phyloP scores from a whole-genome alignment of 2,888 invertebrate species.

The Prenolepis imparis region DNA sequence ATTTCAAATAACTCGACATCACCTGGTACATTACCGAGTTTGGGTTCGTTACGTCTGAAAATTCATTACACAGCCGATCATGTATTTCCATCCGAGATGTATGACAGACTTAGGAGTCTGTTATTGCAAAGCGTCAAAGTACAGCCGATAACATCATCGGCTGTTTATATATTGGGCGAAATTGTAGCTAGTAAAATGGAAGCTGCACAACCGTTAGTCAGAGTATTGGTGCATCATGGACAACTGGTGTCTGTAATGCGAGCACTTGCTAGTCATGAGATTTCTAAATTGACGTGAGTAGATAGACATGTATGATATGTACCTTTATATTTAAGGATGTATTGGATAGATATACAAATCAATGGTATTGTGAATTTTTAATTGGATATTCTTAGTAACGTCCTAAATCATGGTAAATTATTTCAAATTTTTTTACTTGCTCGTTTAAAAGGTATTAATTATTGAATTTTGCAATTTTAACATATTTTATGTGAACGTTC shows the following conservation, averaged over 20 bases:
- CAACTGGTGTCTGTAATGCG: constrained; percentile 94
- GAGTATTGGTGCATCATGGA: constrained; percentile 94
- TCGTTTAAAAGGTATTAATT: too few relatives aligned
- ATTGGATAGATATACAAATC: too few relatives aligned
- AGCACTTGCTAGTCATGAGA: constrained; percentile 94
- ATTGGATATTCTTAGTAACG: too few relatives aligned
- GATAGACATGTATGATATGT: background rate
- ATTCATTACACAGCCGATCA: constrained; percentile 96
- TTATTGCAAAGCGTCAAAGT: constrained; percentile 91
- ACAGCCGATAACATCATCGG: constrained; percentile 92
- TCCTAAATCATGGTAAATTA: too few relatives aligned
- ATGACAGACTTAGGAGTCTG: constrained; percentile 92
- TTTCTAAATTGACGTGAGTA: constrained; percentile 94
- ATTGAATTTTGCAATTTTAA: too few relatives aligned
- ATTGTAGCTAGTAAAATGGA: constrained; percentile 95
- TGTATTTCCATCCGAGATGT: constrained; percentile 94
- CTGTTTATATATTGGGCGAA: constrained; percentile 95
- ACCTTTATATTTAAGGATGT: too few relatives aligned
- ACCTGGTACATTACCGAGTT: constrained; percentile 91
- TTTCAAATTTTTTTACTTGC: too few relatives aligned
- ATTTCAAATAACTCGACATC: constrained; percentile 90
- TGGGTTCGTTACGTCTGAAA: constrained; percentile 94
- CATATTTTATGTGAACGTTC: too few relatives aligned
- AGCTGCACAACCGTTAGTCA: constrained; percentile 95
- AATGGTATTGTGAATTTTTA: too few relatives aligned